Percentiles rank a stretch among this genome's conserved stretches.
These are phyloP conservation scores for Lontra canadensis DNA, from an alignment of 2,113 vertebrate species.

Conservation along the genomic window DNA sequence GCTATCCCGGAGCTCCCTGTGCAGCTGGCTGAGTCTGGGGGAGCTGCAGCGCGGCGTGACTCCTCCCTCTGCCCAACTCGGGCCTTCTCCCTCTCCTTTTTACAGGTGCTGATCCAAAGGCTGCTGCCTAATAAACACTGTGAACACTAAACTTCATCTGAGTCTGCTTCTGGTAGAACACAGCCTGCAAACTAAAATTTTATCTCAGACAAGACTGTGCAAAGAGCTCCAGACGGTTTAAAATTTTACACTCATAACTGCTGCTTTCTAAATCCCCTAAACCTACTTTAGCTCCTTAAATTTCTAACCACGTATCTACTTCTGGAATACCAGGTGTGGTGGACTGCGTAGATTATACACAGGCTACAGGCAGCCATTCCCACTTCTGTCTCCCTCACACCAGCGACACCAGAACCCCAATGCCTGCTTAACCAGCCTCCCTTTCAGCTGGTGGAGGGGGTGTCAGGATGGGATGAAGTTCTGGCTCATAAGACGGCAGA, in stretches of 20 bases:
- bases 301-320: background rate
- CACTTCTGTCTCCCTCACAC: background rate
- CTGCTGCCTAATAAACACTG: background rate
- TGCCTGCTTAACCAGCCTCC: background rate
- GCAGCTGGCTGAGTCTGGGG: background rate
- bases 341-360: background rate
- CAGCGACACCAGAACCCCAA: background rate
- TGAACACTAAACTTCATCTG: background rate
- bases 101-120: background rate
- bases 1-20: background rate
- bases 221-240: slow-evolving; percentile 35
- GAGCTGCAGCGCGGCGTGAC: background rate
- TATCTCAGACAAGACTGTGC: background rate
- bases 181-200: background rate
- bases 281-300: background rate
- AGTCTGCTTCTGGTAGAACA: background rate
- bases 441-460: background rate
- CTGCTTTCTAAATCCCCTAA: background rate
- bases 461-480: background rate
- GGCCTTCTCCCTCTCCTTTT: background rate
- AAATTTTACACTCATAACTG: background rate
- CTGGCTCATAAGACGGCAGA: background rate
- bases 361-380: background rate
- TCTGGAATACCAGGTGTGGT: background rate
- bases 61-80: background rate